Evolutionary conservation across 2,797 vertebrate species (phyloP), one percentile per base, ranked within the genome.

Genomic region (Brachyrhaphis roseni): DNA sequence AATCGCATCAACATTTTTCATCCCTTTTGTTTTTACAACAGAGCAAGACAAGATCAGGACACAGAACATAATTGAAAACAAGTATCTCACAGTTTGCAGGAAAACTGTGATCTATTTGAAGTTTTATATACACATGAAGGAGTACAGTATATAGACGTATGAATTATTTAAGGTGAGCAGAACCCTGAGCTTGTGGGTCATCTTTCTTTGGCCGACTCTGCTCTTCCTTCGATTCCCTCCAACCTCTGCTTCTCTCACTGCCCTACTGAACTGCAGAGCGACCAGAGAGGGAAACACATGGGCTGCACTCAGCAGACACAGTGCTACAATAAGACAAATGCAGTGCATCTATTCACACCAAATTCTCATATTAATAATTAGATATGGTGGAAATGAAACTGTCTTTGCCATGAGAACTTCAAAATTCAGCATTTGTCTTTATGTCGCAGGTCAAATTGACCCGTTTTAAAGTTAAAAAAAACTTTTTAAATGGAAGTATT

Each of bases 261-360:
- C 89, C 90, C 89, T 86, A 89, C 89, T 92, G 88, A 93, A 90
- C 88, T 77, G 74, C 71, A 78, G 77, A 74, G 75, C 3, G 26
- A 84, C 28, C 78, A 78, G 77, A 78, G 62, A 41, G 10, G 16
- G 31, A 34, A 36, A 39, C 36, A 80, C 75, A 75, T 43, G 23
- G n/a, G 66, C 23, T 36, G 62, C 20, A 66, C 62, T 66, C 62
- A 68, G 64, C 64, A 12, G 18, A 39, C 8, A 23, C 1, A 23
- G 13, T 4, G 10, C 13, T 31, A 31, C 64, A 26, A 11, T 2
- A 66, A 39, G 62, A 66, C 34, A 66, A 34, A 8, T 4, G 34
- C 62, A 39, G 6, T 23, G 18, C 62, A 4, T 39, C 62, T 20
- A 66, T 20, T 66, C 18, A 18, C 62, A 66, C 18, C 4, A 0